Conservation (phyloP, 1,140 invertebrate species). For the Zaprionus camerounensis region DNA sequence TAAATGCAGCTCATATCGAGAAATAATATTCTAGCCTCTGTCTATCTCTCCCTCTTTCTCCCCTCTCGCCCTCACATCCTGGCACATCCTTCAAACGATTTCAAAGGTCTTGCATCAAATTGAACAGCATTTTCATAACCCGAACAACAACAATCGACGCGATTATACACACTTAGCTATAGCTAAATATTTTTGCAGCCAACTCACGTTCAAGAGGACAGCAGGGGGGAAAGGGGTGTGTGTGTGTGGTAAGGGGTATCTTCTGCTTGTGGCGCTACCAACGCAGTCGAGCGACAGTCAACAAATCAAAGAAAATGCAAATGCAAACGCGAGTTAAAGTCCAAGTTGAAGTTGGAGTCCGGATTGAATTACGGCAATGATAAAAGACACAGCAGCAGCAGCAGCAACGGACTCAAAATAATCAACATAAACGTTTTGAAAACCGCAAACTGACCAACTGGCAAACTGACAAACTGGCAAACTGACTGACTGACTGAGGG, state of each 20-base stretch:
- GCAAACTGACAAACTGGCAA: neutral
- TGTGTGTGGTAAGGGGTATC: neutral
- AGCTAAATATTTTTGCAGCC: slow-evolving; percentile 22
- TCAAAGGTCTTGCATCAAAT: slow-evolving; percentile 35
- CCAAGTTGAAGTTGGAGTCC: slow-evolving; percentile 10
- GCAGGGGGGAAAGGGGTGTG: neutral
- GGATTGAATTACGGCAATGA: slow-evolving; percentile 38
- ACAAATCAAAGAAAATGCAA: slow-evolving; percentile 50
- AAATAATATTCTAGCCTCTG: slow-evolving; percentile 7
- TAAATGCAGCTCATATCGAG: neutral
- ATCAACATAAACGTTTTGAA: slow-evolving; percentile 58
- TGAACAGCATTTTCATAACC: slow-evolving; percentile 41
- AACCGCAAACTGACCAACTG: slow-evolving; percentile 49
- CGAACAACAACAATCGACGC: slow-evolving; percentile 8
- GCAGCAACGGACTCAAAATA: slow-evolving; percentile 35
- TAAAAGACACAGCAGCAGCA: slow-evolving; percentile 19
- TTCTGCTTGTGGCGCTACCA: slow-evolving; percentile 28
- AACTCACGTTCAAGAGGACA: slow-evolving; percentile 23
- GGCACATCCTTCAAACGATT: neutral
- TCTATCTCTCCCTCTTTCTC: no score
- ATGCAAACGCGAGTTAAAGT: slow-evolving; percentile 15
- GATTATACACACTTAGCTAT: slow-evolving; percentile 11
- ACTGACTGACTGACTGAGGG: slow-evolving; percentile 10
- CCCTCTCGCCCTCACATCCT: neutral
- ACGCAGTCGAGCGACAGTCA: slow-evolving; percentile 30